Base-by-base conservation (phyloP, 2,113 vertebrate species). In the Sarotherodon lohbergeri region DNA sequence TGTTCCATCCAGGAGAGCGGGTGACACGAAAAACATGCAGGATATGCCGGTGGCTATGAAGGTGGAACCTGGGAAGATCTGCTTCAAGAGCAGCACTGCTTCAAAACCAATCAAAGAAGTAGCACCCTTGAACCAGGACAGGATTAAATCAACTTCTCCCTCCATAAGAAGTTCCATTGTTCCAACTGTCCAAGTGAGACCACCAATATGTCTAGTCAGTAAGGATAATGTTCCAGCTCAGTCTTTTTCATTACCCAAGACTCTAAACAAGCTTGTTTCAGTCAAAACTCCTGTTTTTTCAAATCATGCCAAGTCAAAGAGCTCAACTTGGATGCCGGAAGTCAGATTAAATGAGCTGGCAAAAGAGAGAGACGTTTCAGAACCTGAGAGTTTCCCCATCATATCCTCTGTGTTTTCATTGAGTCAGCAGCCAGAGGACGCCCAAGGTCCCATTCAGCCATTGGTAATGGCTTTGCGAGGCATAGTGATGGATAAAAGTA, bases 371-470 rank as follows among this genome's bases (percentile, higher is more conserved):
- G 83, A 86, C 0, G 3, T 27, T 56, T 24, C 57, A 9, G 78
- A 93, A 57, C 86, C 90, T 1, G 84, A 94, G 54, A 96, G 97
- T 2, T 97, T 98, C 76, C 98, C 98, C 0, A 92, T 99, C 63
- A 99, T 99, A 95, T 99, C 98, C 0, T 98, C 98, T 8, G 98
- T 99, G 3, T 99, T 98, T 95, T 99, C 98, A 16, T 95, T 99
- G 71, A 97, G 98, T 86, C 95, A 97, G 41, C 97, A 97, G n/a
- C 87, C 96, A 5, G 95, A 96, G 86, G 95, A 96, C 0, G 88
- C 95, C 34, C 96, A 97, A 34, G 96, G 96, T 57, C 83, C 94
- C 29, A 88, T 97, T 71, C 93, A 93, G 52, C 93, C 93, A 0
- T 88, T 94, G 63, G 88, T 92, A 2, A 92, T 91, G 90, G 94